These are phyloP conservation scores for Morone chrysops DNA, from an alignment of 2,113 vertebrate genomes.

Conservation along the genomic window DNA sequence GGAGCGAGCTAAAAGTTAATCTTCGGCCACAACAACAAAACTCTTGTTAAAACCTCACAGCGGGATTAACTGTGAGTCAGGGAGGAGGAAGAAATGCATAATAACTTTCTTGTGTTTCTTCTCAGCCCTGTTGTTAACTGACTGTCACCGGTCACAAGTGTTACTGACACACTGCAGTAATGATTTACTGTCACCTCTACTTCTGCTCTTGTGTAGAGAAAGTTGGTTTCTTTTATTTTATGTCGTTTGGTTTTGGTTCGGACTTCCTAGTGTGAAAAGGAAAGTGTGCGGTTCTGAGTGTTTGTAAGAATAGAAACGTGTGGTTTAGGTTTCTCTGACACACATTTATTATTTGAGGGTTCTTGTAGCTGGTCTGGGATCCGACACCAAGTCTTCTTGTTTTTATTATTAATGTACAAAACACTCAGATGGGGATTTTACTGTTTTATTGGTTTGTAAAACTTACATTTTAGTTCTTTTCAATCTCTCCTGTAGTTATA, in stretches of 20 bases:
- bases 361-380: background rate
- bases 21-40: constrained; percentile 33
- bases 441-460: background rate
- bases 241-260: background rate
- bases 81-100: constrained; percentile 41
- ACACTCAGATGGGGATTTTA: background rate
- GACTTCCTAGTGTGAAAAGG: background rate
- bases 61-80: constrained; percentile 48
- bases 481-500: background rate
- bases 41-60: constrained; percentile 35
- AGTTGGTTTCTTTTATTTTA: background rate
- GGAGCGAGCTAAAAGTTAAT: constrained; percentile 24
- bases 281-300: too few species aligned
- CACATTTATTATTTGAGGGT: background rate
- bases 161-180: constrained; percentile 50
- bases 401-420: background rate
- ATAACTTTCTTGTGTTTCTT: constrained; percentile 65
- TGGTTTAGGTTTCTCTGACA: background rate
- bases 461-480: background rate
- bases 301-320: background rate
- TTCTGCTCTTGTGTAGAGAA: background rate
- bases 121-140: background rate
- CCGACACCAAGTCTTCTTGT: background rate
- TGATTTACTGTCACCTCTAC: background rate
- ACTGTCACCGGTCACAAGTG: constrained; percentile 52